Evolutionary conservation across 2,113 vertebrate genomes (phyloP).

Genomic region (Tursiops truncatus): DNA sequence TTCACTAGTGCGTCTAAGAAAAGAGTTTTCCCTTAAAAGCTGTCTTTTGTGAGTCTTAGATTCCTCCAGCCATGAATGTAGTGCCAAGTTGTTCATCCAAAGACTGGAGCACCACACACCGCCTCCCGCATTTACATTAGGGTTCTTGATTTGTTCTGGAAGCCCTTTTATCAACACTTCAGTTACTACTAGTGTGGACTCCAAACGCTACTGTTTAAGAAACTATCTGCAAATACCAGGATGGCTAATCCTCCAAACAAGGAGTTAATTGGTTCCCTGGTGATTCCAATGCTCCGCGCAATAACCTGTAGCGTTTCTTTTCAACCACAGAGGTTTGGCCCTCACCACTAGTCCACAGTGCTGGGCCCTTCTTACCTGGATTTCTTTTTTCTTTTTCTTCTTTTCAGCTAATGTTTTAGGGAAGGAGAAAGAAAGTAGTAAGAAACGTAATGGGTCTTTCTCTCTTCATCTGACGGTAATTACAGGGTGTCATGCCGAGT

Average conservation of each 20-base stretch:
- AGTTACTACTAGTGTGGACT: constrained; percentile 74
- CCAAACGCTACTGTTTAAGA: constrained; percentile 77
- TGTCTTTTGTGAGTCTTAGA: constrained; percentile 59
- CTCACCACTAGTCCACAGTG: neutral
- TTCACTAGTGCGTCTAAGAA: constrained; percentile 16
- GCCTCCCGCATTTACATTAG: neutral
- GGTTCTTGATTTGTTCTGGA: constrained; percentile 82
- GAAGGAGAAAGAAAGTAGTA: neutral
- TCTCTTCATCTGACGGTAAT: neutral
- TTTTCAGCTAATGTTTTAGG: neutral
- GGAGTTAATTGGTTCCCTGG: constrained; percentile 83
- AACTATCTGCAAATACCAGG: constrained; percentile 77
- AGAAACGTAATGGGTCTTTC: neutral
- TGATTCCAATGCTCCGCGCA: constrained; percentile 71
- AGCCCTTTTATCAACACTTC: constrained; percentile 82
- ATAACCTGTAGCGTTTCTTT: constrained; percentile 74
- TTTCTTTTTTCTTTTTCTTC: neutral
- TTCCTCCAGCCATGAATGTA: constrained; percentile 48
- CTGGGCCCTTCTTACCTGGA: constrained; percentile 26
- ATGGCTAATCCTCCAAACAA: constrained; percentile 80
- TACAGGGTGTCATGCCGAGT: neutral
- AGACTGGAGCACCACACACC: constrained; percentile 23
- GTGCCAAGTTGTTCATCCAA: constrained; percentile 61
- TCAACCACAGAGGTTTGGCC: neutral
- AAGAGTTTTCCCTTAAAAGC: constrained; percentile 47